A percentile compares a stretch with the other conserved stretches of the same genome.
These are phyloP conservation scores for Stichodactyla helianthus DNA, from an alignment of 64 coral and sea anemone species.

Conservation along the genomic window DNA sequence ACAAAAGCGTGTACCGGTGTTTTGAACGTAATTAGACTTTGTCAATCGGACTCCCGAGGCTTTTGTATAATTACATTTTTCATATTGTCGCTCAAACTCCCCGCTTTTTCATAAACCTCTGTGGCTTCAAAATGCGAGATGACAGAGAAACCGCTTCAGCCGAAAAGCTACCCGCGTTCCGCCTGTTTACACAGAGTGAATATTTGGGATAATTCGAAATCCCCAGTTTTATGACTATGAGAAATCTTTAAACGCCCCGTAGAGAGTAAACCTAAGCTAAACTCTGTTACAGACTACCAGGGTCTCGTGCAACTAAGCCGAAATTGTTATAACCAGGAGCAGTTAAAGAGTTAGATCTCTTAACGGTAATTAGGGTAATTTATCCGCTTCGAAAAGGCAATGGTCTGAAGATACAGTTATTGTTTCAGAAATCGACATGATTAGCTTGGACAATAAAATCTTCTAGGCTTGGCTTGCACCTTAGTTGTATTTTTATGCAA, in stretches of 20 bases:
- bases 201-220: conserved; percentile 81
- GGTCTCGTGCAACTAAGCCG: background rate
- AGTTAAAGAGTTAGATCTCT: conserved; percentile 21
- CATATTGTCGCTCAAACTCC: conserved; percentile 52
- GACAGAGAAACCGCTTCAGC: conserved; percentile 79
- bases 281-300: background rate
- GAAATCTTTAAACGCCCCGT: conserved; percentile 6
- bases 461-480: background rate
- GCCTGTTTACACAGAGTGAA: conserved; percentile 81
- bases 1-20: conserved; percentile 71
- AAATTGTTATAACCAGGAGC: conserved; percentile 25
- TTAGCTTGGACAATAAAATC: conserved; percentile 28
- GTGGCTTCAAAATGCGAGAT: conserved; percentile 46
- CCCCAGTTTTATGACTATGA: conserved; percentile 56
- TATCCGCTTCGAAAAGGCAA: conserved; percentile 21
- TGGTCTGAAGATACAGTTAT: conserved; percentile 23
- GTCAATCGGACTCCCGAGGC: conserved; percentile 53
- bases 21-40: conserved; percentile 73
- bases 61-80: conserved; percentile 91
- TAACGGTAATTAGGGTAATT: conserved; percentile 29
- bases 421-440: conserved; percentile 26
- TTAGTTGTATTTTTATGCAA: background rate
- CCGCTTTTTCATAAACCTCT: conserved; percentile 26
- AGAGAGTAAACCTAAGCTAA: conserved; percentile 6
- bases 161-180: conserved; percentile 61